Evolutionary conservation across 2,888 invertebrate genomes (phyloP).

Genomic region (Apotomis betuletana): DNA sequence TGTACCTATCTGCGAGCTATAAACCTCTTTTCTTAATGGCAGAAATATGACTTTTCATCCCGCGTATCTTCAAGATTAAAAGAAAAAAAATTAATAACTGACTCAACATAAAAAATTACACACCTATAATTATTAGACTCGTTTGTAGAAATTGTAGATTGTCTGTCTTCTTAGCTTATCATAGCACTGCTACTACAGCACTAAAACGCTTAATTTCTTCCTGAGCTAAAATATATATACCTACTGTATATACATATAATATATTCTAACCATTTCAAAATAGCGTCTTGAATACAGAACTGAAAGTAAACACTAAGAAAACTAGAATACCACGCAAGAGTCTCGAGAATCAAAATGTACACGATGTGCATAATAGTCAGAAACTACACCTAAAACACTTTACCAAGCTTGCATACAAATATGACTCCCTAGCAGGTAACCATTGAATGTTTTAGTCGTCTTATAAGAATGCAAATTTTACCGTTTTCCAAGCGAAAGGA

Average conservation of each 20-base stretch:
- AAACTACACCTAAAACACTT: slow-evolving; percentile 24
- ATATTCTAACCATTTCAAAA: neutral
- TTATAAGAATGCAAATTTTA: slow-evolving; percentile 68
- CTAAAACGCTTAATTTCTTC: too few relatives aligned
- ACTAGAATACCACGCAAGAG: neutral
- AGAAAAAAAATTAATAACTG: too few relatives aligned
- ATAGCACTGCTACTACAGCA: too few relatives aligned
- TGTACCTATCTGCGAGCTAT: too few relatives aligned
- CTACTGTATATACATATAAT: neutral
- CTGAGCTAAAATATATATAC: too few relatives aligned
- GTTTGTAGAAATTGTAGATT: too few relatives aligned
- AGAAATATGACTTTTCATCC: too few relatives aligned
- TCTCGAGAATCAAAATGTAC: slow-evolving; percentile 25
- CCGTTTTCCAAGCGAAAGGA: slow-evolving; percentile 55
- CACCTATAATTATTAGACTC: too few relatives aligned
- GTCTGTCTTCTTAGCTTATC: too few relatives aligned
- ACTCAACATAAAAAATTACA: too few relatives aligned
- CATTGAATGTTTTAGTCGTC: slow-evolving; percentile 55
- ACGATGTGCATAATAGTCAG: slow-evolving; percentile 15
- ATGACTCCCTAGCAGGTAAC: slow-evolving; percentile 51
- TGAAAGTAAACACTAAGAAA: neutral
- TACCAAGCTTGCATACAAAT: slow-evolving; percentile 40
- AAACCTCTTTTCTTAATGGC: too few relatives aligned
- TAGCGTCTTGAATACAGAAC: neutral
- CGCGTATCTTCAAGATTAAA: too few relatives aligned